Percentiles rank a stretch among this genome's conserved stretches.
Conservation (phyloP, 2,797 vertebrate species). For the Molothrus ater region DNA sequence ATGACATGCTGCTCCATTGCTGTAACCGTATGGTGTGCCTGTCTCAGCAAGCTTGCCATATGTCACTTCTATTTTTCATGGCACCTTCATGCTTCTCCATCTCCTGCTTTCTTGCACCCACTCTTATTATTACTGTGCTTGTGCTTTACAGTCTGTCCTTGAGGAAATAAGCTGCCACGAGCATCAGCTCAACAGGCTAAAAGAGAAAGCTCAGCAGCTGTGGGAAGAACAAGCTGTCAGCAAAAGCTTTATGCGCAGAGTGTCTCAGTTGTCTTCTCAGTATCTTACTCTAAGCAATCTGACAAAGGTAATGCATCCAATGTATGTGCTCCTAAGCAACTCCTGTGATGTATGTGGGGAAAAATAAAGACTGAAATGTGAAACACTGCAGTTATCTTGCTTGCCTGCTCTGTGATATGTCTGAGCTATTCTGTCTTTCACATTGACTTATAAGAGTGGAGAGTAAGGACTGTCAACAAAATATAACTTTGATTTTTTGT, state of each 20-base stretch:
- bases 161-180: slow-evolving; percentile 92
- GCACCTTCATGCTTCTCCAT: slow-evolving; percentile 42
- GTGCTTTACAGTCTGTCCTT: slow-evolving; percentile 93
- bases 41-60: slow-evolving; percentile 23
- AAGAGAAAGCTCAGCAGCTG: slow-evolving; percentile 93
- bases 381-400: background rate
- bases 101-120: slow-evolving; percentile 76
- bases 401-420: background rate
- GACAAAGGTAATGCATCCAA: slow-evolving; percentile 87
- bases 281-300: slow-evolving; percentile 95
- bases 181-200: slow-evolving; percentile 90
- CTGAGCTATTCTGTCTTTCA: background rate
- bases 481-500: background rate
- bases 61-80: background rate
- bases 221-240: slow-evolving; percentile 95
- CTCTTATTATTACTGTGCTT: slow-evolving; percentile 80
- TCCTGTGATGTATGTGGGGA: background rate
- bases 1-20: background rate
- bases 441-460: background rate
- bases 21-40: background rate
- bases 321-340: slow-evolving; percentile 26
- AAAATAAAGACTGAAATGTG: background rate
- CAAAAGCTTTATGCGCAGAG: slow-evolving; percentile 95
- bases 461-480: background rate
- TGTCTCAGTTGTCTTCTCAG: slow-evolving; percentile 95